Evolutionary conservation across 2,113 vertebrate species (phyloP).

Genomic region (Nothobranchius furzeri): DNA sequence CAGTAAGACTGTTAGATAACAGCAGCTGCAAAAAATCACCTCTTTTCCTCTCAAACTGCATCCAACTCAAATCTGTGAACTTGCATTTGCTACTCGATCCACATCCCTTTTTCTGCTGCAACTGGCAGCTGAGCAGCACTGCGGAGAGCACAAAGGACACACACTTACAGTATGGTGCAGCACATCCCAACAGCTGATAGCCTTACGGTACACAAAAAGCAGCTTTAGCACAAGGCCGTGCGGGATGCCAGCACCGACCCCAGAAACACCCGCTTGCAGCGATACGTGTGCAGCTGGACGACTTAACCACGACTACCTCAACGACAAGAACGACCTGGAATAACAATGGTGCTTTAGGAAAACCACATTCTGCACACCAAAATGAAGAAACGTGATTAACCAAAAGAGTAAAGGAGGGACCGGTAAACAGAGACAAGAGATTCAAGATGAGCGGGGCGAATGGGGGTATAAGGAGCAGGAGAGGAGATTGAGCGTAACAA

Average conservation of each 20-base stretch:
- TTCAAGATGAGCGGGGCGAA: conserved; percentile 60
- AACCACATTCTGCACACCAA: not conserved
- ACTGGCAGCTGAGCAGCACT: conserved; percentile 14
- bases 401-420: conserved; percentile 14
- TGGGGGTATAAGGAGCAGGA: conserved; percentile 46
- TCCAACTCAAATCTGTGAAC: conserved; percentile 1
- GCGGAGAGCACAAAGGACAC: conserved; percentile 18
- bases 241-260: conserved; percentile 11
- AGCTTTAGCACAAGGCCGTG: conserved; percentile 17
- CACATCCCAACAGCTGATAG: conserved; percentile 39
- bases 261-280: conserved; percentile 3
- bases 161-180: conserved; percentile 7
- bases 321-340: conserved; percentile 27
- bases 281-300: conserved; percentile 17
- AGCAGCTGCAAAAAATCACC: not conserved
- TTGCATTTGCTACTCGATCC: conserved; percentile 14
- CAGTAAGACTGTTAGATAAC: not conserved
- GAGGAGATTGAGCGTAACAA: conserved; percentile 69
- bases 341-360: conserved; percentile 9
- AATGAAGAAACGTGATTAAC: conserved; percentile 17
- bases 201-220: conserved; percentile 30
- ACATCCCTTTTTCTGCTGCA: conserved; percentile 15
- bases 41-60: not conserved
- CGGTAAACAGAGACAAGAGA: conserved; percentile 57
- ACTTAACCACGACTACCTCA: conserved; percentile 21